A percentile compares a stretch with the other conserved stretches of the same genome.
Conservation (phyloP, 1,140 invertebrate genomes). For the Neodiprion fabricii region DNA sequence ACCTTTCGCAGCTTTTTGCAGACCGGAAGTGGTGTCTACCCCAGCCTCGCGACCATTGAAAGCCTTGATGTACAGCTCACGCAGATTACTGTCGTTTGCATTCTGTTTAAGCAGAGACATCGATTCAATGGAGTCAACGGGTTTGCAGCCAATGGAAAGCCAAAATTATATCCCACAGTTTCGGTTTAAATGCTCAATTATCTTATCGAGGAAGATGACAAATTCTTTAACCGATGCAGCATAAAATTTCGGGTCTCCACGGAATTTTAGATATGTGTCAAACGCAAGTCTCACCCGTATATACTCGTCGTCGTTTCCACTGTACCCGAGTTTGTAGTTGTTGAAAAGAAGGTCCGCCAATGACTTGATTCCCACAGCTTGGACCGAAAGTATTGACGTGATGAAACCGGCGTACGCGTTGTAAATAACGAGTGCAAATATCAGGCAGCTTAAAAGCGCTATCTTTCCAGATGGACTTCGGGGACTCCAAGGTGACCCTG, state of each 20-base stretch:
- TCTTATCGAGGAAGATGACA: too few species aligned
- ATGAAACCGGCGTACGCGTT: slow-evolving; percentile 70
- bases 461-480: slow-evolving; percentile 64
- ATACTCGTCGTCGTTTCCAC: slow-evolving; percentile 52
- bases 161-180: too few species aligned
- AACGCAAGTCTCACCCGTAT: slow-evolving; percentile 43
- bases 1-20: slow-evolving; percentile 50
- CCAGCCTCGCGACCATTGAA: slow-evolving; percentile 51
- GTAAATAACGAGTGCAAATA: slow-evolving; percentile 67
- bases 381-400: slow-evolving; percentile 69
- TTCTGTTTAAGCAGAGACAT: slow-evolving; percentile 36
- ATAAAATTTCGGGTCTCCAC: too few species aligned
- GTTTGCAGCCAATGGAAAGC: too few species aligned
- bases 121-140: too few species aligned
- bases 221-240: too few species aligned
- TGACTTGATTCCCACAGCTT: slow-evolving; percentile 64
- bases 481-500: slow-evolving; percentile 67
- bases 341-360: slow-evolving; percentile 66
- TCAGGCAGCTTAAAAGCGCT: slow-evolving; percentile 64
- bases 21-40: slow-evolving; percentile 48
- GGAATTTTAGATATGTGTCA: too few species aligned
- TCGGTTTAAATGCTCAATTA: too few species aligned
- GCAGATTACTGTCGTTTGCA: slow-evolving; percentile 53
- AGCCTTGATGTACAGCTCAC: slow-evolving; percentile 56
- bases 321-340: slow-evolving; percentile 68